A percentile compares a stretch with the other conserved stretches of the same genome.
These are phyloP conservation scores for Cecropterus lyciades DNA, from an alignment of 1,140 invertebrate genomes.

Conservation along the genomic window DNA sequence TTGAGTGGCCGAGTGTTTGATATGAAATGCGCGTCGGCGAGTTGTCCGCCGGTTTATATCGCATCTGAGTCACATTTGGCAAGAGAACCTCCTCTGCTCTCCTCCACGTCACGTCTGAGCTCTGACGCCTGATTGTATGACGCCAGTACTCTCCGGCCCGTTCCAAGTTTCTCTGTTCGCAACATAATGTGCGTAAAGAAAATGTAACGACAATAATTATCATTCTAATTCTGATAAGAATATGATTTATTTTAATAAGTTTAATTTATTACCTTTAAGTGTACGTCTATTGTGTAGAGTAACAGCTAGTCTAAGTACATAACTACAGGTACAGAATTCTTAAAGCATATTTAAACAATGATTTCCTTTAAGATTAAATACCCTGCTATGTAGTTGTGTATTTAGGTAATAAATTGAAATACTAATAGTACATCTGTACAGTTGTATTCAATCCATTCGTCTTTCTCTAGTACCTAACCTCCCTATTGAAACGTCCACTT, in stretches of 20 bases:
- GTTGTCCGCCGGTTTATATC: constrained; percentile 53
- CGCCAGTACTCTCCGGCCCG: constrained; percentile 49
- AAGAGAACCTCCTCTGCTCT: constrained; percentile 49
- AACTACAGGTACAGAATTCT: neutral
- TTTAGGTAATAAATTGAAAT: no score
- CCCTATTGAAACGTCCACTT: no score
- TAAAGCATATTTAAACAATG: neutral
- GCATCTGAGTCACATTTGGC: constrained; percentile 71
- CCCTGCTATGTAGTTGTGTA: no score
- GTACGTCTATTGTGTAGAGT: neutral
- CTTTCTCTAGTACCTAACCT: no score
- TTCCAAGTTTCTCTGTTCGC: constrained; percentile 32
- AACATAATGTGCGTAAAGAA: constrained; percentile 25
- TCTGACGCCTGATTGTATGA: constrained; percentile 69
- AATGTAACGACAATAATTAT: constrained; percentile 1
- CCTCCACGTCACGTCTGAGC: constrained; percentile 55
- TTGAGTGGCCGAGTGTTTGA: constrained; percentile 41
- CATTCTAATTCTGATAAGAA: constrained; percentile 17
- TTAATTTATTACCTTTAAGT: neutral
- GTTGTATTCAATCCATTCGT: no score
- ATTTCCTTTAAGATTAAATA: neutral
- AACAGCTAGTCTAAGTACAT: neutral
- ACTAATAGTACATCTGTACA: no score
- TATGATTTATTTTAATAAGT: constrained; percentile 8
- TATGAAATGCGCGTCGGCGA: constrained; percentile 53